Percentiles rank a stretch among this genome's conserved stretches.
Conservation (phyloP, 2,888 invertebrate genomes). For the Sesia apiformis region DNA sequence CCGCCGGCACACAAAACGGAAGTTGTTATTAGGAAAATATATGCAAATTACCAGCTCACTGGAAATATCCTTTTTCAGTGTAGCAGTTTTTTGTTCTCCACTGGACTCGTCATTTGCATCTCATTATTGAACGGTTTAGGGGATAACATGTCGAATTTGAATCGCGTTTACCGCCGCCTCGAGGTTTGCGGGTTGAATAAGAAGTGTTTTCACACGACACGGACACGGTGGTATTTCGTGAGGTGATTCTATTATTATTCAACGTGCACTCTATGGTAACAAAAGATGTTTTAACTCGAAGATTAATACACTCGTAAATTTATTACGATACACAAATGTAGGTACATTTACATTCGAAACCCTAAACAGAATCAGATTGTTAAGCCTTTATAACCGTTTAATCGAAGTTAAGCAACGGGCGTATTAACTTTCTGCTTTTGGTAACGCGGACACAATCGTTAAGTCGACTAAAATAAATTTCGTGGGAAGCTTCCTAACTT, state of each 20-base stretch:
- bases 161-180: constrained; percentile 43
- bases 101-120: constrained; percentile 61
- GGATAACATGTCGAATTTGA: constrained; percentile 61
- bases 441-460: constrained; percentile 55
- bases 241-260: constrained; percentile 27
- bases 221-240: constrained; percentile 11
- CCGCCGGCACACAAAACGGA: constrained; percentile 50
- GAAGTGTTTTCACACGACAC: constrained; percentile 53
- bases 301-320: constrained; percentile 7
- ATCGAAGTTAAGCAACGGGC: constrained; percentile 42
- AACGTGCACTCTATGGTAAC: constrained; percentile 26
- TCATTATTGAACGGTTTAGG: constrained; percentile 59
- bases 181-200: constrained; percentile 41
- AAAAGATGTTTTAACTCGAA: constrained; percentile 17
- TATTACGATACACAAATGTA: background rate
- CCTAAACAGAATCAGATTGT: constrained; percentile 9
- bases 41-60: constrained; percentile 59
- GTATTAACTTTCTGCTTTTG: constrained; percentile 54
- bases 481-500: constrained; percentile 56
- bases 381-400: constrained; percentile 41
- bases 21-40: constrained; percentile 65
- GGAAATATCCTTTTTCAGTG: constrained; percentile 45
- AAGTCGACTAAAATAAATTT: constrained; percentile 65
- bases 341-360: constrained; percentile 1
- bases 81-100: constrained; percentile 47